phyloP scores from a whole-genome alignment of 2,888 invertebrate species.

The Salpingus planirostris region DNA sequence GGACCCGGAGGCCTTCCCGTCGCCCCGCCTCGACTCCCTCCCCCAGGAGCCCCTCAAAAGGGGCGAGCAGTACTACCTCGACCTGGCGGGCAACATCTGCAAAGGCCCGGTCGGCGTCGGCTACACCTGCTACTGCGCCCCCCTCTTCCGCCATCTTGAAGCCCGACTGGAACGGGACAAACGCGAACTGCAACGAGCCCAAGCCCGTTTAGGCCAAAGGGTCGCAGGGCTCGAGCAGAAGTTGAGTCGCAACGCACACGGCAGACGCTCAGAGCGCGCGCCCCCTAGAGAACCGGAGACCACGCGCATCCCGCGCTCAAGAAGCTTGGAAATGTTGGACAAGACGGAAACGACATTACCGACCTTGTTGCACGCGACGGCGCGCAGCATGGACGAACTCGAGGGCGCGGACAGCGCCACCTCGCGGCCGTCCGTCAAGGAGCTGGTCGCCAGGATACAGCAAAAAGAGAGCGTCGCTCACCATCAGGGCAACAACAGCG shows the following conservation, averaged over 20 bases:
- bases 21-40: slow-evolving; percentile 74
- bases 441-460: slow-evolving; percentile 55
- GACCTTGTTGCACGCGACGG: slow-evolving; percentile 30
- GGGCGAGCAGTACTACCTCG: slow-evolving; percentile 91
- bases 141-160: slow-evolving; percentile 82
- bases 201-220: slow-evolving; percentile 69
- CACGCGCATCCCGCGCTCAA: slow-evolving; percentile 55
- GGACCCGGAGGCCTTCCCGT: slow-evolving; percentile 75
- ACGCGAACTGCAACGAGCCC: slow-evolving; percentile 69
- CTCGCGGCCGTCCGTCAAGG: slow-evolving; percentile 50
- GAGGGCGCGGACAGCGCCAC: slow-evolving; percentile 34
- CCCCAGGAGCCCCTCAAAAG: slow-evolving; percentile 76
- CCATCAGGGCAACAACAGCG: slow-evolving; percentile 37
- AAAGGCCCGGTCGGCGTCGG: slow-evolving; percentile 94
- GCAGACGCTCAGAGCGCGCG: slow-evolving; percentile 49
- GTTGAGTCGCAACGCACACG: slow-evolving; percentile 54
- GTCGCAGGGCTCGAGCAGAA: slow-evolving; percentile 71
- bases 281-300: slow-evolving; percentile 47
- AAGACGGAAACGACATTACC: slow-evolving; percentile 32
- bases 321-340: slow-evolving; percentile 62
- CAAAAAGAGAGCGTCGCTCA: slow-evolving; percentile 32
- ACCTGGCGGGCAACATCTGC: slow-evolving; percentile 88
- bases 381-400: slow-evolving; percentile 41
- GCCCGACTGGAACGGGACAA: slow-evolving; percentile 73
- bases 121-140: slow-evolving; percentile 87